Percentiles rank a stretch among this genome's conserved stretches.
phyloP scores from a whole-genome alignment of 2,113 vertebrate genomes.

The Recurvirostra avosetta region DNA sequence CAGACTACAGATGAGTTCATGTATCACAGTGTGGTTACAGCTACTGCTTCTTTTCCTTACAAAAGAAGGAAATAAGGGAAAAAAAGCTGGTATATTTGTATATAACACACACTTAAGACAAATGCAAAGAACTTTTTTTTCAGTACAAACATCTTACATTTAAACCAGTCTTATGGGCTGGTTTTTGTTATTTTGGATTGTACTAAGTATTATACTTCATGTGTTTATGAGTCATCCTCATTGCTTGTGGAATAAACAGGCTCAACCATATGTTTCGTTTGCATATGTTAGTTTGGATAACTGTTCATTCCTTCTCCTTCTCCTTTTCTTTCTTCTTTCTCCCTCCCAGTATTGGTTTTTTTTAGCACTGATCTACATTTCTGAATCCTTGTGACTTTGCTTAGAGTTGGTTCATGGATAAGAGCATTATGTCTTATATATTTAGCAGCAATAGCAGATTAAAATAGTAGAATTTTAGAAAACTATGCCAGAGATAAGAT shows the following conservation, averaged over 20 bases:
- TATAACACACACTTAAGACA: background rate
- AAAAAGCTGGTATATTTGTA: background rate
- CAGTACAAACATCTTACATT: background rate
- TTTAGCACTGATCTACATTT: constrained; percentile 26
- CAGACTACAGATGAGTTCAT: background rate
- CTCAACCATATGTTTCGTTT: constrained; percentile 55
- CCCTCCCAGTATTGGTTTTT: background rate
- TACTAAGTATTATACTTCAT: background rate
- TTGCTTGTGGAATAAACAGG: constrained; percentile 18
- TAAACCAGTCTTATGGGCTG: background rate
- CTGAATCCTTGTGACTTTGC: constrained; percentile 15
- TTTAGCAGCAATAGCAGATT: background rate
- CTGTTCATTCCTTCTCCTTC: constrained; percentile 7
- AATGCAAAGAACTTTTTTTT: background rate
- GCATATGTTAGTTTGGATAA: constrained; percentile 42
- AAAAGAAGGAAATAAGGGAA: background rate
- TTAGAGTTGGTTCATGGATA: background rate
- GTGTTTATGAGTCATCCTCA: constrained; percentile 52
- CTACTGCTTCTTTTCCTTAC: background rate
- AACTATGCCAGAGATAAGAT: background rate
- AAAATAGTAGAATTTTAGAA: constrained; percentile 1
- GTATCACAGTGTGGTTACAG: background rate
- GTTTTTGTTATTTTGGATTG: background rate
- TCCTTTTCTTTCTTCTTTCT: background rate
- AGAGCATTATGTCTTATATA: background rate